A percentile compares a stretch with the other conserved stretches of the same genome.
Conservation (phyloP, 2,888 invertebrate species). For the Muschampia plurimacula region DNA sequence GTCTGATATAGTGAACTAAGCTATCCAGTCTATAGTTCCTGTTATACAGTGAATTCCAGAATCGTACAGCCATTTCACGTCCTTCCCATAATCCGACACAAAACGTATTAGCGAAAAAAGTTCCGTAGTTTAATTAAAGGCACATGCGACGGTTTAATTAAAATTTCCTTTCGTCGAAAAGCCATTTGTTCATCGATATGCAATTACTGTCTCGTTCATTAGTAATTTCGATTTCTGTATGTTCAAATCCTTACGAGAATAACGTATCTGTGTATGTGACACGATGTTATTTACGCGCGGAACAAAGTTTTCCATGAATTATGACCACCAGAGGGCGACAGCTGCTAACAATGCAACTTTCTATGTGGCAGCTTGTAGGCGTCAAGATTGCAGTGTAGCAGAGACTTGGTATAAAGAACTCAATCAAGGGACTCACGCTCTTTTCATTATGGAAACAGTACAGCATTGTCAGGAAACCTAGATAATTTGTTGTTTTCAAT, state of each 20-base stretch:
- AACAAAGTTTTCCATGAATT: constrained; percentile 72
- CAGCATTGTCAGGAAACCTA: background rate
- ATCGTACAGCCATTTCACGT: background rate
- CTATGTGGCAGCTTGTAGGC: constrained; percentile 58
- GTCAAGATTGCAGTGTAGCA: constrained; percentile 43
- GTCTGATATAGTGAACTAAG: too few species aligned
- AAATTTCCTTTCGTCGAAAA: constrained; percentile 13
- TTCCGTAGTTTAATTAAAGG: constrained; percentile 15
- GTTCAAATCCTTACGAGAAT: background rate
- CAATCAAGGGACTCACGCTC: constrained; percentile 33
- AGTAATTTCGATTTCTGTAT: background rate
- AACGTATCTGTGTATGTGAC: constrained; percentile 49
- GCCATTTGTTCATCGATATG: background rate
- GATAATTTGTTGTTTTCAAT: constrained; percentile 1
- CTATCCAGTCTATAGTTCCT: too few species aligned
- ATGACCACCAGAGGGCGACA: constrained; percentile 68
- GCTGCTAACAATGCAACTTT: constrained; percentile 73
- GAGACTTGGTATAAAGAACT: constrained; percentile 22
- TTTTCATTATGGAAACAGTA: constrained; percentile 2
- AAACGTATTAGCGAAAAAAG: constrained; percentile 4
- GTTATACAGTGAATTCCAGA: too few species aligned
- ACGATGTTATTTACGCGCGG: constrained; percentile 66
- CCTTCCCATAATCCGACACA: background rate
- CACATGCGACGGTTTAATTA: constrained; percentile 10
- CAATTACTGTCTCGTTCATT: background rate